Base-by-base conservation (phyloP, 2,797 vertebrate species). In the Oreochromis mossambicus region DNA sequence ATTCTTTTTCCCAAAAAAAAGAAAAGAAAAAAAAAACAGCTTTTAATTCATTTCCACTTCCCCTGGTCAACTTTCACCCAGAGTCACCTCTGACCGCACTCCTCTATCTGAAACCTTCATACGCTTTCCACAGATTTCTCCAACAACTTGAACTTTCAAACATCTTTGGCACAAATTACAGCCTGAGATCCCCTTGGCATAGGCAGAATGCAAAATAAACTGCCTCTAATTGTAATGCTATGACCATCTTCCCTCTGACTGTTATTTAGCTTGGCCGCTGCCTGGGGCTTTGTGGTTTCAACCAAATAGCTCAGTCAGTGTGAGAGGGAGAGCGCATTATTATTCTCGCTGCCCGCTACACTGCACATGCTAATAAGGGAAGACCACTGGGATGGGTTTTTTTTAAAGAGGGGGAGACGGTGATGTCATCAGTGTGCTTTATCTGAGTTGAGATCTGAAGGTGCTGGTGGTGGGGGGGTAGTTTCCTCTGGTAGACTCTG, bases 331-430 rank as follows among this genome's bases (percentile, higher is more conserved):
- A 95, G 78, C 89, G 89, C 93, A 79, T 93, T 94, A 91, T 95
- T 95, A 94, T 94, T 94, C 93, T 75, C 29, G 77, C 91, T 87
- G 88, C 84, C 89, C 81, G 84, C 90, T 86, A 89, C 85, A 82
- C 90, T 91, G 86, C 92, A 89, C 91, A 93, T 94, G 92, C 95
- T 96, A 96, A 96, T 96, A 93, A 93, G 94, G 90, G 86, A 93
- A 88, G 84, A 92, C 87, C 87, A 81, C 87, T 93, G 89, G 86
- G 92, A 88, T 88, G 82, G 85, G 80, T 85, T 88, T 87, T 80
- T 73, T 15, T 11, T 81, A 48, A 56, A 36, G 17, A 43, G 24
- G 55, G 48, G 83, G 87, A 92, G 92, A 88, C 46, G 86, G 77
- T 96, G 96, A 97, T 95, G 94, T 96, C 95, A 95, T 86, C 89